Conservation (phyloP, 1,140 invertebrate genomes). For the Lucilia cuprina region DNA sequence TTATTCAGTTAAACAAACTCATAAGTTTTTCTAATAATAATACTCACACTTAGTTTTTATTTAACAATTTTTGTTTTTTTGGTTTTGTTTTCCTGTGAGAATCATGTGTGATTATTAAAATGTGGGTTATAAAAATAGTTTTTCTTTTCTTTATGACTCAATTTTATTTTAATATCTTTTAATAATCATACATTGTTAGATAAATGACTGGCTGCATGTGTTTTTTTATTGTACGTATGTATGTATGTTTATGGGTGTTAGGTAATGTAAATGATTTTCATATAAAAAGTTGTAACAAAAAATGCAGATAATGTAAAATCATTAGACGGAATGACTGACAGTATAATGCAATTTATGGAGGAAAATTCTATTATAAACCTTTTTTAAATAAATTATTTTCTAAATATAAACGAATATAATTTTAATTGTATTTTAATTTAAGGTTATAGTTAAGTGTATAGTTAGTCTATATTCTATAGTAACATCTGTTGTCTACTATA, state of each 20-base stretch:
- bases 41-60: neutral
- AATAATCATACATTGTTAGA: neutral
- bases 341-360: no score
- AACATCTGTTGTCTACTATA: no score
- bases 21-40: neutral
- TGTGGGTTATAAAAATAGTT: conserved; percentile 24
- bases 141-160: conserved; percentile 1
- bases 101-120: neutral
- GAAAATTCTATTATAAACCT: no score
- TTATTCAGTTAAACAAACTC: neutral
- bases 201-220: no score
- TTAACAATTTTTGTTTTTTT: no score
- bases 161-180: neutral
- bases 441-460: no score
- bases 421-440: no score
- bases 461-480: no score
- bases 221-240: neutral
- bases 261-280: neutral
- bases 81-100: no score
- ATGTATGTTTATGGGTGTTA: neutral
- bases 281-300: neutral
- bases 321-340: neutral
- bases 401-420: no score
- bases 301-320: neutral
- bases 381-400: no score